Base-by-base conservation (phyloP, 2,888 invertebrate species). In the Yponomeuta cagnagella region DNA sequence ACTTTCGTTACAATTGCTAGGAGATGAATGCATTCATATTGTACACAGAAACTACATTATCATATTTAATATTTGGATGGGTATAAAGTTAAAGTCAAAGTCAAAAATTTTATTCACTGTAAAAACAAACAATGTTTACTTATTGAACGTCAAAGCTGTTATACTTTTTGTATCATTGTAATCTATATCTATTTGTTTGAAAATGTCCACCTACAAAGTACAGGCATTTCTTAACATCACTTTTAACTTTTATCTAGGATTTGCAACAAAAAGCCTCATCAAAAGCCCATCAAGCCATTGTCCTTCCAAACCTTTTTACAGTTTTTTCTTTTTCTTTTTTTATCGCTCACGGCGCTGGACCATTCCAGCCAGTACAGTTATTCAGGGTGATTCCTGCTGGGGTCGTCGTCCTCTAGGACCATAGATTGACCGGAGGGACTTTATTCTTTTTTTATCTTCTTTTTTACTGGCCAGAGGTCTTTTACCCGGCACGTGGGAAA, bases 391-490 rank as follows among this genome's bases (percentile, higher is more conserved):
- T 65, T 31, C 33, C 33, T 65, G 30, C 30, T 30, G 43, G 6
- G 65, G 65, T 65, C 65, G 65, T 10, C 31, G 33, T 30, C 30
- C 65, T 65, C 30, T 30, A 30, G 31, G 65, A 30, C 30, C 33
- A 65, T 33, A 65, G 65, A 31, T 31, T 31, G 33, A 65, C 15
- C 65, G 65, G 65, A 33, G 65, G 33, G 15, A 58, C 52, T 58
- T 58, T 58, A 12, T 15, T 58, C 12, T 12, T 58, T 12, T 58
- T 58, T 12, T 4, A 23, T 23, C 23, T 23, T 23, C 23, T 58
- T 58, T 58, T 58, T 68, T n/a, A 33, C 48, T 68, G 43, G 33
- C 68, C 37, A 68, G 68, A 68, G 68, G 48, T 43, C 68, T n/a
- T 68, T 48, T 43, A 43, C 48, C 68, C 43, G 23, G 37, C 68